These are phyloP conservation scores for Portevinia maculata DNA, from an alignment of 2,888 invertebrate species.

Conservation along the genomic window DNA sequence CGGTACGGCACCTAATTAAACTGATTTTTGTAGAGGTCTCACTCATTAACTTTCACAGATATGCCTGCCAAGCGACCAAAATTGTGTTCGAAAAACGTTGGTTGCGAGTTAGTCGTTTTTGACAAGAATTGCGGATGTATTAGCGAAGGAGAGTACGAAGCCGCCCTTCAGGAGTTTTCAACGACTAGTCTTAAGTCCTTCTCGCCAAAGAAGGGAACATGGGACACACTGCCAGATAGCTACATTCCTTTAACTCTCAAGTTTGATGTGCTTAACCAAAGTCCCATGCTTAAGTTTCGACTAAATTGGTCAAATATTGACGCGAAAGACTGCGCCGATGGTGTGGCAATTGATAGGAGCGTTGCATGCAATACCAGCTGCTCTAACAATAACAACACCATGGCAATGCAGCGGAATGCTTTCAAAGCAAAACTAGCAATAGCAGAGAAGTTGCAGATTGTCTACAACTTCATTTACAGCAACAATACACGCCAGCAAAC, in stretches of 20 bases:
- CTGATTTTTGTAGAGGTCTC: background rate
- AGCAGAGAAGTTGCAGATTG: conserved; percentile 88
- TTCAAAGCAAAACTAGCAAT: conserved; percentile 54
- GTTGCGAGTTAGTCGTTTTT: conserved; percentile 92
- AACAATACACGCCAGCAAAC: conserved; percentile 97
- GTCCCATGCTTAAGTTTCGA: conserved; percentile 92
- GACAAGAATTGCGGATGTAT: conserved; percentile 95
- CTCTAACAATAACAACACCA: conserved; percentile 78
- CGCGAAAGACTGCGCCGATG: conserved; percentile 77
- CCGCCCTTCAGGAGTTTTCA: conserved; percentile 90
- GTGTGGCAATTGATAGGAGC: conserved; percentile 60
- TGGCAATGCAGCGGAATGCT: conserved; percentile 73
- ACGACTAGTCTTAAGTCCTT: conserved; percentile 83
- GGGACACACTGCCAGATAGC: conserved; percentile 86
- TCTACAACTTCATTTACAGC: conserved; percentile 98
- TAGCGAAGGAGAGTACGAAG: conserved; percentile 95
- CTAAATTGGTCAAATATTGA: conserved; percentile 91
- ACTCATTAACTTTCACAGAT: conserved; percentile 81
- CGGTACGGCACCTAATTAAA: conserved; percentile 13
- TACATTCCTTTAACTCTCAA: conserved; percentile 83
- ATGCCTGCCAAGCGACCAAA: conserved; percentile 89
- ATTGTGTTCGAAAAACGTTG: conserved; percentile 83
- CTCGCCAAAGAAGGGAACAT: conserved; percentile 89
- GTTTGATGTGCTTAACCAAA: conserved; percentile 90
- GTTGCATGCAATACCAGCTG: conserved; percentile 41